phyloP scores from a whole-genome alignment of 2,797 vertebrate genomes.

The Buceros bicornis region DNA sequence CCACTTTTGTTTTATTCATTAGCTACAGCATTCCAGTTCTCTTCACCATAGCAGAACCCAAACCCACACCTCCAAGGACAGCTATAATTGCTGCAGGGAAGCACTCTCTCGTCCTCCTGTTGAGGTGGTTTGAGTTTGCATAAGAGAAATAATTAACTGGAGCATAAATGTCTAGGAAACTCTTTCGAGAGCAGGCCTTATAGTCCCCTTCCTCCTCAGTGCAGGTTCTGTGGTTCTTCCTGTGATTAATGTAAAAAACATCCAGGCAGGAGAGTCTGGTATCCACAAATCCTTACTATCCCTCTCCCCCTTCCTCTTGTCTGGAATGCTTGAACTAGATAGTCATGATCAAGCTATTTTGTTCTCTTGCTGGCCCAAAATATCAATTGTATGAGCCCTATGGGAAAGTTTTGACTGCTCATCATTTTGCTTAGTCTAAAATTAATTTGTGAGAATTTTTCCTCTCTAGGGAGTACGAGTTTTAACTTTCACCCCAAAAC shows the following conservation, averaged over 20 bases:
- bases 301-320: not conserved
- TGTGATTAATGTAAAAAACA: not conserved
- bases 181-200: not conserved
- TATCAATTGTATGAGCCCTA: not conserved
- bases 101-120: not conserved
- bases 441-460: not conserved
- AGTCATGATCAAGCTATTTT: not conserved
- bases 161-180: not conserved
- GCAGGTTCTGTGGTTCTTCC: not conserved
- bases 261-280: not conserved
- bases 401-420: not conserved
- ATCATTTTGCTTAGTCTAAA: not conserved
- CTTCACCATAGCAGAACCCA: not conserved
- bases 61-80: not conserved
- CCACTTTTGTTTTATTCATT: not conserved
- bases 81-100: not conserved
- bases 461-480: not conserved
- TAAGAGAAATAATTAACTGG: slow-evolving; percentile 17
- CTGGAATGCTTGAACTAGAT: not conserved
- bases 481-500: not conserved
- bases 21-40: not conserved
- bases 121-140: not conserved
- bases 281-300: not conserved
- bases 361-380: not conserved
- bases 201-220: not conserved